A percentile compares a stretch with the other conserved stretches of the same genome.
Evolutionary conservation across 2,797 vertebrate species (phyloP).

Genomic region (Chaetodon trifasciatus): DNA sequence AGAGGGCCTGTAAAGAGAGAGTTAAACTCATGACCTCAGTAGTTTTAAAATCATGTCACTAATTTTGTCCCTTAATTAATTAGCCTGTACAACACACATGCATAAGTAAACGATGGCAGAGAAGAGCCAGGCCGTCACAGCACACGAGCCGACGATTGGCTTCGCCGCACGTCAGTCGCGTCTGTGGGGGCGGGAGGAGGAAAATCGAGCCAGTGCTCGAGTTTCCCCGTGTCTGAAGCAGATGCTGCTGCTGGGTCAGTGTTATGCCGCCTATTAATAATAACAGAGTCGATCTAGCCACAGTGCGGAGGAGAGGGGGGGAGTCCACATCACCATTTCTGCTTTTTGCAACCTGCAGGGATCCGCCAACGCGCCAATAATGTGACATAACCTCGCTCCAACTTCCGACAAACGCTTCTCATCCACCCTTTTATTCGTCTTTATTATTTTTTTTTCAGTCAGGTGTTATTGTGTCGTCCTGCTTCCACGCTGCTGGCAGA

Average conservation of each 20-base stretch:
- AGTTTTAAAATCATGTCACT: not conserved
- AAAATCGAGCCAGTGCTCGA: constrained; percentile 55
- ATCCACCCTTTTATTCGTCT: constrained; percentile 5
- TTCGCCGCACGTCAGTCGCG: constrained; percentile 43
- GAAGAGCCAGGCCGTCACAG: constrained; percentile 34
- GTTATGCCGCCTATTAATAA: constrained; percentile 59
- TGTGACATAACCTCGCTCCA: constrained; percentile 39
- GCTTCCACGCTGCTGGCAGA: constrained; percentile 31
- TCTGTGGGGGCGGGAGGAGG: constrained; percentile 67
- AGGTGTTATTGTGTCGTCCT: constrained; percentile 40
- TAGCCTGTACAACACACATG: not conserved
- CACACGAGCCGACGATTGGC: constrained; percentile 68
- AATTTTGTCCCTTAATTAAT: not conserved
- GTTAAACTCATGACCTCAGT: not conserved
- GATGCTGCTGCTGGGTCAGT: constrained; percentile 72
- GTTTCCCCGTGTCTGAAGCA: constrained; percentile 44
- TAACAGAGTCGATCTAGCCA: constrained; percentile 30
- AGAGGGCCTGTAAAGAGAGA: not conserved
- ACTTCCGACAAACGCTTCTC: constrained; percentile 25
- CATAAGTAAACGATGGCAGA: not conserved
- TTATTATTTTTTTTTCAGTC: constrained; percentile 5
- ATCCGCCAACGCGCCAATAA: constrained; percentile 36
- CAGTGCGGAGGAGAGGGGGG: constrained; percentile 8
- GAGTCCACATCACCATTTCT: constrained; percentile 5
- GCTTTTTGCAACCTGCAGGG: not conserved